A percentile compares a stretch with the other conserved stretches of the same genome.
Evolutionary conservation across 2,113 vertebrate genomes (phyloP).

Genomic region (Leptosomus discolor): DNA sequence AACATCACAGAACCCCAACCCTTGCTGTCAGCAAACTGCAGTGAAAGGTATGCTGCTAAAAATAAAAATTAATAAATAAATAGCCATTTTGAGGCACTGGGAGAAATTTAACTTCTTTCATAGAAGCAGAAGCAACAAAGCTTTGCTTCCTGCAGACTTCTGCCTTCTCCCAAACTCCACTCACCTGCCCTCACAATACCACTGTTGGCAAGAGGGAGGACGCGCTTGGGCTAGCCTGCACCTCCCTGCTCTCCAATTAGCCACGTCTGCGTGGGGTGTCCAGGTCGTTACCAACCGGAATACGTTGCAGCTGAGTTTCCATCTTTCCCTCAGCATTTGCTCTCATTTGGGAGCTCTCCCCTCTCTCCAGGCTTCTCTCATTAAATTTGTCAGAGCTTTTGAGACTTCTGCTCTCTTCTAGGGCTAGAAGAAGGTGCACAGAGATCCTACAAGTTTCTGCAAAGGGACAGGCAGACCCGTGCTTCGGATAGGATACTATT

Average conservation of each 20-base stretch:
- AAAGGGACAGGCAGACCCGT: neutral
- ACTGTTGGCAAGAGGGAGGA: neutral
- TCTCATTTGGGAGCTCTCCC: neutral
- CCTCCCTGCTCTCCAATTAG: accelerated
- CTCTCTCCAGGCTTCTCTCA: neutral
- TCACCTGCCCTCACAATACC: neutral
- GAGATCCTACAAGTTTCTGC: neutral
- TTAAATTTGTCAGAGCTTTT: neutral
- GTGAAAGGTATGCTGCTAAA: neutral
- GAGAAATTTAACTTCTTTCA: neutral
- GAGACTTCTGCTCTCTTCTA: neutral
- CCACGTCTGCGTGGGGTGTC: accelerated
- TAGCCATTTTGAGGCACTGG: neutral
- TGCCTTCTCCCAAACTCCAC: neutral
- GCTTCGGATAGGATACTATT: neutral
- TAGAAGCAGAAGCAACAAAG: neutral
- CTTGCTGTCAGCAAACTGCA: neutral
- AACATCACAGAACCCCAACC: conserved; percentile 30
- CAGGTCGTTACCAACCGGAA: neutral
- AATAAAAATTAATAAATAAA: neutral
- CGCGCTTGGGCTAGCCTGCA: accelerated
- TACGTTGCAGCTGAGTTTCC: neutral
- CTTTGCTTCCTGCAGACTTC: neutral
- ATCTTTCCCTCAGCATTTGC: neutral
- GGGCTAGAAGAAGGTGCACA: neutral